These are phyloP conservation scores for Dastarcus helophoroides DNA, from an alignment of 2,888 invertebrate species.

Conservation along the genomic window DNA sequence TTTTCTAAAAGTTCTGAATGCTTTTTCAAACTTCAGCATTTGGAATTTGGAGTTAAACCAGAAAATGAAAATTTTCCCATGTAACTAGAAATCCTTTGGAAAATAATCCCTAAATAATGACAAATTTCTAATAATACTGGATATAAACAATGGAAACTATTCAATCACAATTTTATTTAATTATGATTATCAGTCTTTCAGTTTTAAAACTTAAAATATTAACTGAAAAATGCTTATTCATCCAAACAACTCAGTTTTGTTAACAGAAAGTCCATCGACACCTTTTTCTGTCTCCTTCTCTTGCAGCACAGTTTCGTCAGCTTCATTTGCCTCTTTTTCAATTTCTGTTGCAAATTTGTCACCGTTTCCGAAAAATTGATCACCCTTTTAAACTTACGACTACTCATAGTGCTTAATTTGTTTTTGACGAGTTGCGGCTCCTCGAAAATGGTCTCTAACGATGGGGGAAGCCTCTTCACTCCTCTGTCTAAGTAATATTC, in stretches of 20 bases:
- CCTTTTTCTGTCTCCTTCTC: slow-evolving; percentile 13
- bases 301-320: slow-evolving; percentile 13
- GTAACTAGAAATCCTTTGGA: too few relatives aligned
- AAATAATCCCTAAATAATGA: too few relatives aligned
- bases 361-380: slow-evolving; percentile 9
- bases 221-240: too few relatives aligned
- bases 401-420: slow-evolving; percentile 13
- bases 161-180: too few relatives aligned
- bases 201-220: too few relatives aligned
- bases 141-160: too few relatives aligned
- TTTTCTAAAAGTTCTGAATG: too few relatives aligned
- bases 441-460: slow-evolving; percentile 18
- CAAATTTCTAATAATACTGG: too few relatives aligned
- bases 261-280: slow-evolving; percentile 13
- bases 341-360: slow-evolving; percentile 12
- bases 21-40: too few relatives aligned
- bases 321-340: slow-evolving; percentile 15
- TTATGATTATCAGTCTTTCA: too few relatives aligned
- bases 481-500: slow-evolving; percentile 17
- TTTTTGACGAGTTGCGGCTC: slow-evolving; percentile 16
- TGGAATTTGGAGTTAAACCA: too few relatives aligned
- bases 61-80: too few relatives aligned
- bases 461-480: slow-evolving; percentile 14
- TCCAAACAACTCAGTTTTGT: slow-evolving; percentile 9
- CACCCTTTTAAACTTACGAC: slow-evolving; percentile 13